These are phyloP conservation scores for Myzus persicae DNA, from an alignment of 1,140 invertebrate species.

Conservation along the genomic window DNA sequence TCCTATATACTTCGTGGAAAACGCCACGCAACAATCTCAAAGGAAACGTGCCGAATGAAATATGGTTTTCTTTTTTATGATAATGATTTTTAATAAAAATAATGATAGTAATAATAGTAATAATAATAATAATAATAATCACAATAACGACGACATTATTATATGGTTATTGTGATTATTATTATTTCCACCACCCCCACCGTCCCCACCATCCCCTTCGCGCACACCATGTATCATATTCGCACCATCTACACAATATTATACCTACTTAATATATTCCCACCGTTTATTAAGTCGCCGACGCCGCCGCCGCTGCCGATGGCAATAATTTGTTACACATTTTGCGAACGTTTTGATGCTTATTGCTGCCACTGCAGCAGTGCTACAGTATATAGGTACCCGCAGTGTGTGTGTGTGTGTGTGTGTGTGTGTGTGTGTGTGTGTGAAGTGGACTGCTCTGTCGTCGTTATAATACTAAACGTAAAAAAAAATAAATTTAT, in stretches of 20 bases:
- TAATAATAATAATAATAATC: neutral
- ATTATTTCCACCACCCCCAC: neutral
- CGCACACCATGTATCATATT: neutral
- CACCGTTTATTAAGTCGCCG: neutral
- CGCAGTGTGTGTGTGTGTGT: neutral
- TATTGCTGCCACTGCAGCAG: neutral
- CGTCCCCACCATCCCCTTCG: no score
- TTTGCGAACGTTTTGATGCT: conserved; percentile 9
- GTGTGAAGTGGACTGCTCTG: neutral
- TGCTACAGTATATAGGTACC: neutral
- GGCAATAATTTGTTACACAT: conserved; percentile 24
- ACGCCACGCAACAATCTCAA: neutral
- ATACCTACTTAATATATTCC: neutral
- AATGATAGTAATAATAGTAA: conserved; percentile 1
- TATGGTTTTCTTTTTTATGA: neutral
- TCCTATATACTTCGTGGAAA: conserved; percentile 12
- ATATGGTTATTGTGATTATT: neutral
- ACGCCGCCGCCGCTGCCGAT: neutral
- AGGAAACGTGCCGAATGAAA: conserved; percentile 23
- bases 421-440: neutral
- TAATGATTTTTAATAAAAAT: neutral
- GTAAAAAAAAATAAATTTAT: neutral
- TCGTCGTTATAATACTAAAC: neutral
- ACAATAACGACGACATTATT: neutral
- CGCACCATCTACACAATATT: neutral